A percentile compares a stretch with the other conserved stretches of the same genome.
Evolutionary conservation across 2,113 vertebrate genomes (phyloP).

Genomic region (Riparia riparia): DNA sequence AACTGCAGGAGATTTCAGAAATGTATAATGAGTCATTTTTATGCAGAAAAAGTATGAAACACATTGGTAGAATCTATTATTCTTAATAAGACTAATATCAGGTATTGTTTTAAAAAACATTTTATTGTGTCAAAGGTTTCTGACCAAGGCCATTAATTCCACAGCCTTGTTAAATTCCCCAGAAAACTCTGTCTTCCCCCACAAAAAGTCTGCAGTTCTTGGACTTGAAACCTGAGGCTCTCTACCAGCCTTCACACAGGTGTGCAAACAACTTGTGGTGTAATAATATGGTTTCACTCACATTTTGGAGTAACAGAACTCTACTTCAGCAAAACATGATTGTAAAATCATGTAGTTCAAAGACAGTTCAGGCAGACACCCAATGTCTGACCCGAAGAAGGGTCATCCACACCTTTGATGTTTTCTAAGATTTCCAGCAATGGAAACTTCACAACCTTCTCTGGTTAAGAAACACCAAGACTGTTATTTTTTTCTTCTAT

Average conservation of each 20-base stretch:
- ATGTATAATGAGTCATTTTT: not conserved
- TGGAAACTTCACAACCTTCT: not conserved
- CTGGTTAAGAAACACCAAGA: not conserved
- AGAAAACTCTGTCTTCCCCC: not conserved
- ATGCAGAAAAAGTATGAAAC: not conserved
- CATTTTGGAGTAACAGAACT: not conserved
- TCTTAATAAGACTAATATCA: not conserved
- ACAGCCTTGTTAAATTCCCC: not conserved
- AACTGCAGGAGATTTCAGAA: not conserved
- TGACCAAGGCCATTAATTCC: not conserved
- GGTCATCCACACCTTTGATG: not conserved
- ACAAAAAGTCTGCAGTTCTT: not conserved
- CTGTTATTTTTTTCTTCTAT: not conserved
- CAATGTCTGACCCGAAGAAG: not conserved
- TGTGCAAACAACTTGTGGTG: not conserved
- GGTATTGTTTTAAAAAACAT: not conserved
- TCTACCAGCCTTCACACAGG: not conserved
- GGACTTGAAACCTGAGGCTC: not conserved
- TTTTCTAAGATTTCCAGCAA: not conserved
- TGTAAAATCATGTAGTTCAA: not conserved
- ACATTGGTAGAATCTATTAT: not conserved
- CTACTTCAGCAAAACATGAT: not conserved
- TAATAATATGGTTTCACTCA: not conserved
- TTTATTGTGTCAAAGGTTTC: not conserved
- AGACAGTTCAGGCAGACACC: not conserved